Base-by-base conservation (phyloP, 2,888 invertebrate species). In the Mactromeris polynyma region DNA sequence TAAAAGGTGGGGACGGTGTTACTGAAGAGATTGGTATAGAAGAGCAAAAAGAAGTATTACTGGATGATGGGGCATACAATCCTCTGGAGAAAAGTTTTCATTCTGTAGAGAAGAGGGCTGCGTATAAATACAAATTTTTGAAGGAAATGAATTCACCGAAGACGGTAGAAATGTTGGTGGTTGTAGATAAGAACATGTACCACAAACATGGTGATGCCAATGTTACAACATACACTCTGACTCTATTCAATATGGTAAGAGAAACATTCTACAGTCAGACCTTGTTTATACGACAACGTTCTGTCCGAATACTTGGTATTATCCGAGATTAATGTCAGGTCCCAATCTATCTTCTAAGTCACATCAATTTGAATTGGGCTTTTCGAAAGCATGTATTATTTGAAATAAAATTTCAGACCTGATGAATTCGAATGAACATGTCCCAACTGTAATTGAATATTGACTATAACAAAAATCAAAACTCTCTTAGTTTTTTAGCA, bases 141-240 rank as follows among this genome's bases (percentile, higher is more conserved):
- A 81, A 85, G 36, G 88, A 91, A 77, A 81, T 87, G 77, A 91
- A 88, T 42, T 81, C 83, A 19, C 89, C 90, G 7, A 93, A 95
- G 86, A 95, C 94, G 2, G 95, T 96, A 51, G 96, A 96, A 90
- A 95, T 95, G 40, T 85, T 96, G 83, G 96, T 96, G 17, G 96
- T 96, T 51, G 96, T 95, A 7, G 96, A 96, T 89, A 95, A 95
- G 82, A 94, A 94, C 40, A 95, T 96, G 96, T 94, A 95, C 78
- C 92, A 94, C 83, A 94, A 93, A 83, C 96, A 96, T 85, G 96
- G 96, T 36, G 94, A 95, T 51, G 93, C 95, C n/a, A 96, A 96
- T 87, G 93, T 96, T 42, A 96, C 96, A 38, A 95, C 95, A 4
- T 96, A 95, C 88, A 95, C 95, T 0, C 94, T 96, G 4, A 96